Conservation (phyloP, 2,797 vertebrate species). For the Capromys pilorides region DNA sequence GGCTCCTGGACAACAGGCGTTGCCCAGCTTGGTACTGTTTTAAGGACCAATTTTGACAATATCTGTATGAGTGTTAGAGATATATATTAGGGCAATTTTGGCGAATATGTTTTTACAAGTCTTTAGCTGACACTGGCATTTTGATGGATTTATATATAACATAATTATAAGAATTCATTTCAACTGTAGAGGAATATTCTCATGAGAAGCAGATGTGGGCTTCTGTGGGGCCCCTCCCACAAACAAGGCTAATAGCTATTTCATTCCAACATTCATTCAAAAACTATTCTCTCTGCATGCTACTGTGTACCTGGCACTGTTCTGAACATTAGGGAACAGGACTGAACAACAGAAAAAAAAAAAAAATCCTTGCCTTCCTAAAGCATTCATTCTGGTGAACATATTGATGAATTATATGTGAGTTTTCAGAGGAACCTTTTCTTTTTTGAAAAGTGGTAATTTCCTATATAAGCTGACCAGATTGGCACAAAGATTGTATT, state of each 20-base stretch:
- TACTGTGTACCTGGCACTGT: background rate
- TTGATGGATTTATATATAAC: background rate
- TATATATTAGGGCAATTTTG: background rate
- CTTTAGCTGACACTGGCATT: background rate
- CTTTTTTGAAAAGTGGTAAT: background rate
- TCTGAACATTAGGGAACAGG: background rate
- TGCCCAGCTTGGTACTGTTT: background rate
- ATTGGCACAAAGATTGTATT: background rate
- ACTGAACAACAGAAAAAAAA: background rate
- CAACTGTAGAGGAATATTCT: background rate
- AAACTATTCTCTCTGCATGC: background rate
- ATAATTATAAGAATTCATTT: background rate
- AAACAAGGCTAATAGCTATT: background rate
- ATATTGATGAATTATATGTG: background rate
- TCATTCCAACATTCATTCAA: background rate
- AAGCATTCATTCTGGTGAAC: conserved; percentile 13
- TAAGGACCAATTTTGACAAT: background rate
- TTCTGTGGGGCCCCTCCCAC: background rate
- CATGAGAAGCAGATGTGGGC: background rate
- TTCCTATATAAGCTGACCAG: background rate
- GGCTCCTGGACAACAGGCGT: background rate
- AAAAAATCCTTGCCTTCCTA: background rate
- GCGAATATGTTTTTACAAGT: background rate
- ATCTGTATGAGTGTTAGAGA: background rate
- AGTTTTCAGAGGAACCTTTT: conserved; percentile 23